Conservation (phyloP, 1,140 invertebrate genomes). For the Theocolax elegans region DNA sequence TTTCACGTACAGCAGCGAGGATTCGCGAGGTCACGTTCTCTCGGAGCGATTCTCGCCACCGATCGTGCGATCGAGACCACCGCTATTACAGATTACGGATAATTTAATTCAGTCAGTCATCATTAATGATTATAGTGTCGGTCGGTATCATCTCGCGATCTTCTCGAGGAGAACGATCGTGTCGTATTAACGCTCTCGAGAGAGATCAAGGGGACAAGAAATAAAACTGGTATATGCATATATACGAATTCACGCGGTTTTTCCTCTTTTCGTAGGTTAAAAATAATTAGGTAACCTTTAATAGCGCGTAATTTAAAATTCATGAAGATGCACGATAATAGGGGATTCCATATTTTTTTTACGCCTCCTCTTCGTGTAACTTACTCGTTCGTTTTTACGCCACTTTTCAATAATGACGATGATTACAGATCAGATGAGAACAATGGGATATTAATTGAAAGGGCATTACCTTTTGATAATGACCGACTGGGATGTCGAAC, state of each 20-base stretch:
- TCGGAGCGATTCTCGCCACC: constrained; percentile 43
- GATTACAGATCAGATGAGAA: too few relatives aligned
- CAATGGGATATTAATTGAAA: too few relatives aligned
- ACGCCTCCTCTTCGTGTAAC: not conserved
- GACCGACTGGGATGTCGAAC: too few relatives aligned
- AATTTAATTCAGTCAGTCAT: constrained; percentile 64
- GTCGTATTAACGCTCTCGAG: not conserved
- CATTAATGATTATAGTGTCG: constrained; percentile 57
- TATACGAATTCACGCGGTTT: not conserved
- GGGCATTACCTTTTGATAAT: too few relatives aligned
- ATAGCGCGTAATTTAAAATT: constrained; percentile 32
- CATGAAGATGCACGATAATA: constrained; percentile 3
- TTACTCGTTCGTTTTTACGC: not conserved
- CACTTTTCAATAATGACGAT: not conserved
- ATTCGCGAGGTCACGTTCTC: constrained; percentile 50
- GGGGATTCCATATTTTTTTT: not conserved
- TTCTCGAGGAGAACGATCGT: not conserved
- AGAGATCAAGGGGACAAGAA: not conserved
- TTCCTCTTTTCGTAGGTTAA: constrained; percentile 10
- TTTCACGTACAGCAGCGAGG: not conserved
- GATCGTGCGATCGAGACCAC: constrained; percentile 40
- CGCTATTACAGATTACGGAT: constrained; percentile 55
- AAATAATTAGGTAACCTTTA: constrained; percentile 26
- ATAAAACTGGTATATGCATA: not conserved
- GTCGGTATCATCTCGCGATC: constrained; percentile 13